Evolutionary conservation across 2,888 invertebrate species (phyloP).

Genomic region (Colostygia pectinataria): DNA sequence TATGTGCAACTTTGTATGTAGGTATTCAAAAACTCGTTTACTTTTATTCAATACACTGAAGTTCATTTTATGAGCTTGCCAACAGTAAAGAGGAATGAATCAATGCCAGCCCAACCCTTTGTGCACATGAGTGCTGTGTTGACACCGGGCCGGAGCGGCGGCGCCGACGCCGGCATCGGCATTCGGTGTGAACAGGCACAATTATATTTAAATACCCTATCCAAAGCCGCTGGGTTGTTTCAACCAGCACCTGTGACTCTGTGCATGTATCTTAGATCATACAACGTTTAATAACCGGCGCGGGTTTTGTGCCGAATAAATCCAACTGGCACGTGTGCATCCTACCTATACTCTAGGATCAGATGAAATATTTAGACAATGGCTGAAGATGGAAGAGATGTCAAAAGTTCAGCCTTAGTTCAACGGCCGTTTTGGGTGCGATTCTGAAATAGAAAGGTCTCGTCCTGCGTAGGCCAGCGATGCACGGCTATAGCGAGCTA

Average conservation of each 20-base stretch:
- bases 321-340: too few relatives aligned
- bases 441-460: constrained; percentile 27
- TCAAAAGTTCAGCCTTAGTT: constrained; percentile 34
- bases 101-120: constrained; percentile 34
- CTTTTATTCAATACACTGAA: constrained; percentile 25
- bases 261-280: too few relatives aligned
- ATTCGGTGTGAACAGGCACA: too few relatives aligned
- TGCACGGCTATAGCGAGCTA: not conserved
- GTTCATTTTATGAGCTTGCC: constrained; percentile 36
- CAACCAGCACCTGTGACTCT: too few relatives aligned
- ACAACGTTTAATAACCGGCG: too few relatives aligned
- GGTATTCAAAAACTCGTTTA: not conserved
- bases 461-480: constrained; percentile 6
- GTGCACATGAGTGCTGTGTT: too few relatives aligned
- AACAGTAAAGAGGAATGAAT: constrained; percentile 38
- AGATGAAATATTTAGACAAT: constrained; percentile 43
- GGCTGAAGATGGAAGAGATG: constrained; percentile 39
- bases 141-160: too few relatives aligned
- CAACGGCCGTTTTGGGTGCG: constrained; percentile 27
- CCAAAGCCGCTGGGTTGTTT: too few relatives aligned
- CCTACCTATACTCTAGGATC: constrained; percentile 14
- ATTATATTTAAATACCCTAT: too few relatives aligned
- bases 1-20: too few relatives aligned
- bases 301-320: too few relatives aligned
- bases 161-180: too few relatives aligned